These are phyloP conservation scores for Asarcornis scutulata DNA, from an alignment of 2,113 vertebrate genomes.

Conservation along the genomic window DNA sequence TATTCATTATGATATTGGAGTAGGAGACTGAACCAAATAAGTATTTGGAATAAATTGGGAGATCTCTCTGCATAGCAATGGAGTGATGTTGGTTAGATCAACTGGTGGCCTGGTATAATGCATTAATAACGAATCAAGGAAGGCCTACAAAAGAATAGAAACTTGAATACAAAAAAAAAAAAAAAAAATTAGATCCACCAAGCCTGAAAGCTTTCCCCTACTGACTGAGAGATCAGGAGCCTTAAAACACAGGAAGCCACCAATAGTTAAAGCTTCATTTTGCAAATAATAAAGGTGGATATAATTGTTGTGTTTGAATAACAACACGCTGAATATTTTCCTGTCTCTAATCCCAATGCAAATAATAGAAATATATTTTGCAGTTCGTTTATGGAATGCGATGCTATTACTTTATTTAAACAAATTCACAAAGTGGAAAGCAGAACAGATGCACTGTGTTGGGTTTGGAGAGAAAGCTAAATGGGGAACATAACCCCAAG, in stretches of 20 bases:
- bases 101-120: not conserved
- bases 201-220: not conserved
- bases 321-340: not conserved
- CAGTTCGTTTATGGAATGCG: not conserved
- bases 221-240: not conserved
- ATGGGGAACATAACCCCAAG: conserved; percentile 30
- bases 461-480: conserved; percentile 17
- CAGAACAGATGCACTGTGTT: conserved; percentile 3
- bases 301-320: not conserved
- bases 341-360: conserved; percentile 6
- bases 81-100: not conserved
- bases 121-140: not conserved
- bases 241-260: not conserved
- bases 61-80: no score
- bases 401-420: not conserved
- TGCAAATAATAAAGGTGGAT: not conserved
- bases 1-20: not conserved
- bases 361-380: not conserved
- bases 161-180: not conserved
- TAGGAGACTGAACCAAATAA: not conserved
- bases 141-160: not conserved
- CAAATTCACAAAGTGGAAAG: not conserved
- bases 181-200: not conserved
- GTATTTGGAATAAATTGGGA: not conserved
- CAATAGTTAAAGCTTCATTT: not conserved